Conservation (phyloP, 1,140 invertebrate genomes). For the Sarcophaga bullata region DNA sequence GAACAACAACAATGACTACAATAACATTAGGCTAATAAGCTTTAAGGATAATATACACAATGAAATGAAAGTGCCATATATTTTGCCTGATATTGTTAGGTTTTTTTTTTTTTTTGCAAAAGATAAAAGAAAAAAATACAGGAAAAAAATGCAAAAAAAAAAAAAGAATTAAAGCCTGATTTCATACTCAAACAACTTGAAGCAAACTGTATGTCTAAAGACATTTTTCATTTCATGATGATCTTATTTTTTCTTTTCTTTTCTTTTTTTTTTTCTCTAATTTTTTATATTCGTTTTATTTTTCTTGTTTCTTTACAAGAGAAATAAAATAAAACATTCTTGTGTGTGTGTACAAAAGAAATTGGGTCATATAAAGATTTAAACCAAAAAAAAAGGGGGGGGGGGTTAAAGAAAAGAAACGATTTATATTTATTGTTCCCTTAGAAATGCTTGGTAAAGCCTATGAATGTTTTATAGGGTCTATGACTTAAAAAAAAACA, state of each 20-base stretch:
- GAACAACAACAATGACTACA: neutral
- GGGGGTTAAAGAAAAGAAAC: neutral
- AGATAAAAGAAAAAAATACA: neutral
- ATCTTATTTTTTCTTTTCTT: too few species aligned
- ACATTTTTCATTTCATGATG: too few species aligned
- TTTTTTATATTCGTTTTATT: too few species aligned
- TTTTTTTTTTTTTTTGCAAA: neutral
- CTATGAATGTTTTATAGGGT: neutral
- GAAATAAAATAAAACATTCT: conserved; percentile 15
- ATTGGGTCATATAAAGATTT: conserved; percentile 22
- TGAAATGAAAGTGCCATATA: conserved; percentile 12
- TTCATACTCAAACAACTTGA: conserved; percentile 15
- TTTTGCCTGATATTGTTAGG: too few species aligned
- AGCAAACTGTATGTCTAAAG: neutral
- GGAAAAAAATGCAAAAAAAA: neutral
- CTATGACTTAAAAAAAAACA: too few species aligned
- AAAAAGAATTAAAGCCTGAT: neutral
- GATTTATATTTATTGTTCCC: conserved; percentile 17
- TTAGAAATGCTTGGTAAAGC: neutral
- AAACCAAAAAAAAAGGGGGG: too few species aligned
- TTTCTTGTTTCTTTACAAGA: neutral
- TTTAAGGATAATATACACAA: conserved; percentile 19
- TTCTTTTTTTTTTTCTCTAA: too few species aligned
- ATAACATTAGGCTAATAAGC: neutral
- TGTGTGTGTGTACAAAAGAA: neutral